phyloP scores from a whole-genome alignment of 2,113 vertebrate species.

The Mungos mungo region DNA sequence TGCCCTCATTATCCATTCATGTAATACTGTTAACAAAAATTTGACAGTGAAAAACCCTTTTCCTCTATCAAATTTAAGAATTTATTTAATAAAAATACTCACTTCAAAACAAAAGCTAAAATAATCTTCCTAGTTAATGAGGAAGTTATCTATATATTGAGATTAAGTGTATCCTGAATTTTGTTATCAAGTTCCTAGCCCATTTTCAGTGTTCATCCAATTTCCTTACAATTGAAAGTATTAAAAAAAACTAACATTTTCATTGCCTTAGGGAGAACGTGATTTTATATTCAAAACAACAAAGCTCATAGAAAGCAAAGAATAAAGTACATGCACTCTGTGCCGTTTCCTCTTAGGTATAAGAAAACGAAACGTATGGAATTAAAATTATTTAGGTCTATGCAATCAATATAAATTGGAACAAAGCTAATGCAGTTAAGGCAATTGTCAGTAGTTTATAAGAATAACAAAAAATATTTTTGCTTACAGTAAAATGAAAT shows the following conservation, averaged over 20 bases:
- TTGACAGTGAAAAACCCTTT: not conserved
- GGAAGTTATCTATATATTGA: conserved; percentile 26
- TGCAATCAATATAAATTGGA: conserved; percentile 50
- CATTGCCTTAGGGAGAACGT: conserved; percentile 48
- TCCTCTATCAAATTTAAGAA: conserved; percentile 49
- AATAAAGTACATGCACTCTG: not conserved
- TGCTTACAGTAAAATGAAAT: conserved; percentile 56
- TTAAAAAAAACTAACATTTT: not conserved
- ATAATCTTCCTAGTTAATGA: conserved; percentile 64
- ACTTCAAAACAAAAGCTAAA: conserved; percentile 53
- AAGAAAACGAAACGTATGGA: conserved; percentile 37
- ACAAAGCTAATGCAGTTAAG: conserved; percentile 37
- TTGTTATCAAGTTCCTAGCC: conserved; percentile 52
- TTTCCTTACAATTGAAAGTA: conserved; percentile 47
- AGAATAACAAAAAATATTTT: not conserved
- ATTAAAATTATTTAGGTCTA: conserved; percentile 62
- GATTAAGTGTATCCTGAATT: conserved; percentile 36
- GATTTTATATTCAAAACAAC: conserved; percentile 57
- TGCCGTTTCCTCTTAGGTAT: conserved; percentile 13
- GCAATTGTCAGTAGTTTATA: conserved; percentile 37
- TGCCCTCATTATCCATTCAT: not conserved
- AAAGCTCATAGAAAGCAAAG: conserved; percentile 30
- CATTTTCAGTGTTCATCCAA: conserved; percentile 52
- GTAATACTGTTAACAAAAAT: conserved; percentile 3
- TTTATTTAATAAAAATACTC: conserved; percentile 27